phyloP scores from a whole-genome alignment of 2,888 invertebrate genomes.

The Sinopyrophorus schimmeli region DNA sequence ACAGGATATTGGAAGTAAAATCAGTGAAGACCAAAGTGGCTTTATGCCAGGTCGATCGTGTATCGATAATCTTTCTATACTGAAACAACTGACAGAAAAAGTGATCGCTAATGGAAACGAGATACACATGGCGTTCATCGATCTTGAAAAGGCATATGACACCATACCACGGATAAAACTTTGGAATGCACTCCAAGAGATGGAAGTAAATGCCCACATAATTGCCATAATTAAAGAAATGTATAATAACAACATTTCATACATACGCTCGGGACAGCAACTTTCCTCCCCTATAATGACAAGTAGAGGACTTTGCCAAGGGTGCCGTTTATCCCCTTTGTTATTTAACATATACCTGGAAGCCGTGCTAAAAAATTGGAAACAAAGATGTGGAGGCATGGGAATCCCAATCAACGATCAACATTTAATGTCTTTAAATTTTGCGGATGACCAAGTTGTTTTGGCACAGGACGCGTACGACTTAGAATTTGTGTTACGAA shows the following conservation, averaged over 20 bases:
- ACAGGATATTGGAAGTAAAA: not conserved
- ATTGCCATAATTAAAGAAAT: too few species aligned
- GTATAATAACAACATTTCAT: too few species aligned
- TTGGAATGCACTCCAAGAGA: too few species aligned
- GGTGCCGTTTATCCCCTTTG: conserved; percentile 2
- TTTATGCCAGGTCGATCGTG: not conserved
- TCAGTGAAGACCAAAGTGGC: not conserved
- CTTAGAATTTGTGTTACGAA: conserved; percentile 14
- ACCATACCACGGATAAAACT: not conserved
- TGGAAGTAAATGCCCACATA: too few species aligned
- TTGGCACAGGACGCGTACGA: not conserved
- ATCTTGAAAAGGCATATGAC: conserved; percentile 5
- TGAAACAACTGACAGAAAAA: conserved; percentile 14
- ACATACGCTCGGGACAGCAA: too few species aligned
- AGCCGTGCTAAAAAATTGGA: not conserved
- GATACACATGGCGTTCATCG: conserved; percentile 6
- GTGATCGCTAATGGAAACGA: not conserved
- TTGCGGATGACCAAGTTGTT: not conserved
- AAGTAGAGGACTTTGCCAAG: conserved; percentile 3
- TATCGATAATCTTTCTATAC: conserved; percentile 1
- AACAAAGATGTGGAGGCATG: not conserved
- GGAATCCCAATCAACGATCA: not conserved
- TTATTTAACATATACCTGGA: conserved; percentile 9
- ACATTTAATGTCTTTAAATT: not conserved
- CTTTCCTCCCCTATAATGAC: not conserved